Conservation (phyloP, 2,797 vertebrate species). For the Mus minutoides region DNA sequence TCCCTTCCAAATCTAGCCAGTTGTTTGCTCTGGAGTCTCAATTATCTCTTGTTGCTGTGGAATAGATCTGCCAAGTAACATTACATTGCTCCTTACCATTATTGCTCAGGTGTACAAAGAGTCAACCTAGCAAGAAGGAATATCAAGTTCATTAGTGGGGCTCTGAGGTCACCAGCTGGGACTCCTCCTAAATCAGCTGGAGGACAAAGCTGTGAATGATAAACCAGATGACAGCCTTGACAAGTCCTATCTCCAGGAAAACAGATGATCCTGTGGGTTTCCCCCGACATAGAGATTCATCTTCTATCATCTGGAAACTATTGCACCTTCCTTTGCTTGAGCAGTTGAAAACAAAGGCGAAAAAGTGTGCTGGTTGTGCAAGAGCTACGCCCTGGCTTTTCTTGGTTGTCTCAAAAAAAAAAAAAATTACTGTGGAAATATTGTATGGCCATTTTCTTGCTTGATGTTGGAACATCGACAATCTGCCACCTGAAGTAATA, state of each 20-base stretch:
- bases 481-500: slow-evolving; percentile 1
- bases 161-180: slow-evolving; percentile 49
- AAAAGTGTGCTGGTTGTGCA: slow-evolving; percentile 75
- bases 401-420: slow-evolving; percentile 59
- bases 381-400: slow-evolving; percentile 62
- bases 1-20: slow-evolving; percentile 22
- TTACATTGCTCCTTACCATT: background rate
- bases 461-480: slow-evolving; percentile 58
- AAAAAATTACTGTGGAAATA: slow-evolving; percentile 62
- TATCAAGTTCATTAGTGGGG: background rate
- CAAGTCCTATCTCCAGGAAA: slow-evolving; percentile 69
- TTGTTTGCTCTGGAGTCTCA: background rate
- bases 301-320: slow-evolving; percentile 77
- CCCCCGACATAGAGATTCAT: slow-evolving; percentile 75
- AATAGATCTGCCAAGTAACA: background rate
- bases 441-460: slow-evolving; percentile 31
- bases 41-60: slow-evolving; percentile 28
- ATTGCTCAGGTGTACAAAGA: slow-evolving; percentile 53
- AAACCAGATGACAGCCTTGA: slow-evolving; percentile 66
- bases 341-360: slow-evolving; percentile 59
- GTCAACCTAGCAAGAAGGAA: slow-evolving; percentile 7
- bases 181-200: slow-evolving; percentile 29
- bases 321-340: background rate
- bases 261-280: slow-evolving; percentile 79
- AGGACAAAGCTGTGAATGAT: slow-evolving; percentile 45